Evolutionary conservation across 2,888 invertebrate genomes (phyloP).

Genomic region (Rhingia campestris): DNA sequence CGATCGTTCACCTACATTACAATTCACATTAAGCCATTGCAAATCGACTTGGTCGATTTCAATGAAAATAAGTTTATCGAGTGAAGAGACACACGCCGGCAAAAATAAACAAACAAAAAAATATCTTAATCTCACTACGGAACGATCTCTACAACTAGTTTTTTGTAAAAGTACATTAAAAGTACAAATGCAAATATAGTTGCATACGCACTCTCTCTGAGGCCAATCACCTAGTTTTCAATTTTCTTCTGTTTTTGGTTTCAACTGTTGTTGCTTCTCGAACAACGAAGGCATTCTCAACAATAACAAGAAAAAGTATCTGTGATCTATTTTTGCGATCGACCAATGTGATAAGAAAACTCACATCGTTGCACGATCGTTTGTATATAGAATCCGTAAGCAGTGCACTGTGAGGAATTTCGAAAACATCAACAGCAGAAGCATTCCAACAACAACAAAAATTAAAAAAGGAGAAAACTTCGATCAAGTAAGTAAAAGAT

Average conservation of each 20-base stretch:
- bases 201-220: constrained; percentile 23
- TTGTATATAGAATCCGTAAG: constrained; percentile 36
- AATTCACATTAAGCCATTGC: constrained; percentile 57
- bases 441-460: constrained; percentile 16
- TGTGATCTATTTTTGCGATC: constrained; percentile 69
- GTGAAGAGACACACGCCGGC: constrained; percentile 23
- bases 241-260: constrained; percentile 11
- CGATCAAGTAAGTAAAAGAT: constrained; percentile 62
- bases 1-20: constrained; percentile 61
- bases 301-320: constrained; percentile 23
- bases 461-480: constrained; percentile 18
- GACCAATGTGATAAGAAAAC: constrained; percentile 58
- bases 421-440: constrained; percentile 11
- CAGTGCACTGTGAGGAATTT: constrained; percentile 49
- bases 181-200: constrained; percentile 40
- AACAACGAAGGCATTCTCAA: not conserved
- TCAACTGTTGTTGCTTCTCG: constrained; percentile 18
- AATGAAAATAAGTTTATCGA: constrained; percentile 65
- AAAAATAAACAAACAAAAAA: not conserved
- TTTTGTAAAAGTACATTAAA: constrained; percentile 8
- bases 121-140: constrained; percentile 11
- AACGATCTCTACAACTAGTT: constrained; percentile 26
- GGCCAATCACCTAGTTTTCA: constrained; percentile 66
- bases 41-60: constrained; percentile 61
- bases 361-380: constrained; percentile 38